These are phyloP conservation scores for Catocala fraxini DNA, from an alignment of 2,888 invertebrate genomes.

Conservation along the genomic window DNA sequence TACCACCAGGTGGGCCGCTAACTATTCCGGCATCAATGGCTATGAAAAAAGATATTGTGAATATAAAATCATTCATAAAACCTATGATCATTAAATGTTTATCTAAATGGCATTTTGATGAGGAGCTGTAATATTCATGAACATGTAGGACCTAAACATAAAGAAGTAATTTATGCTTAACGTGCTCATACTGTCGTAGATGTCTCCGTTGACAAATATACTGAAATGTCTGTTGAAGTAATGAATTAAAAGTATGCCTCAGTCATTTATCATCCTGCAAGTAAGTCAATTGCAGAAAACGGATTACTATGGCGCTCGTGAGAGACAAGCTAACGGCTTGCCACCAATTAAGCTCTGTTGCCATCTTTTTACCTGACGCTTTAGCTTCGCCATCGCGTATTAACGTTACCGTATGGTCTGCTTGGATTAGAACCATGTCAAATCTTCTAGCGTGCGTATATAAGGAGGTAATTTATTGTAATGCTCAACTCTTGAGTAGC, in stretches of 20 bases:
- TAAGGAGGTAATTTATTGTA: not conserved
- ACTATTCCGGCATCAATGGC: too few relatives aligned
- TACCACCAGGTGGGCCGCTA: too few relatives aligned
- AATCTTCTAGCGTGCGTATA: not conserved
- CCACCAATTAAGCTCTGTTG: conserved; percentile 21
- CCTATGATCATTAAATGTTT: too few relatives aligned
- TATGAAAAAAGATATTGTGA: too few relatives aligned
- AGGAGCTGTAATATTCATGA: not conserved
- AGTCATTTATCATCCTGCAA: conserved; percentile 24
- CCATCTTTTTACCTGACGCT: conserved; percentile 17
- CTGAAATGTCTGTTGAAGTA: conserved; percentile 6
- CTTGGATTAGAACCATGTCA: conserved; percentile 4
- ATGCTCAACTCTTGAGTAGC: too few relatives aligned
- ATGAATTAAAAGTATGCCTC: conserved; percentile 18
- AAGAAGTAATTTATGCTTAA: conserved; percentile 9
- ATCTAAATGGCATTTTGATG: not conserved
- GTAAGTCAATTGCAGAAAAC: conserved; percentile 24
- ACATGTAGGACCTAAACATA: not conserved
- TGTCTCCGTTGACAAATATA: conserved; percentile 7
- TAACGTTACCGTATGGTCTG: conserved; percentile 3
- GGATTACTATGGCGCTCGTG: conserved; percentile 10
- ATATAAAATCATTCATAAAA: too few relatives aligned
- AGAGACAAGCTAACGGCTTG: conserved; percentile 21
- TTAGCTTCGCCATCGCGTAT: conserved; percentile 12
- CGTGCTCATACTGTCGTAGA: conserved; percentile 9